These are phyloP conservation scores for Sipha flava DNA, from an alignment of 1,140 invertebrate species.

Conservation along the genomic window DNA sequence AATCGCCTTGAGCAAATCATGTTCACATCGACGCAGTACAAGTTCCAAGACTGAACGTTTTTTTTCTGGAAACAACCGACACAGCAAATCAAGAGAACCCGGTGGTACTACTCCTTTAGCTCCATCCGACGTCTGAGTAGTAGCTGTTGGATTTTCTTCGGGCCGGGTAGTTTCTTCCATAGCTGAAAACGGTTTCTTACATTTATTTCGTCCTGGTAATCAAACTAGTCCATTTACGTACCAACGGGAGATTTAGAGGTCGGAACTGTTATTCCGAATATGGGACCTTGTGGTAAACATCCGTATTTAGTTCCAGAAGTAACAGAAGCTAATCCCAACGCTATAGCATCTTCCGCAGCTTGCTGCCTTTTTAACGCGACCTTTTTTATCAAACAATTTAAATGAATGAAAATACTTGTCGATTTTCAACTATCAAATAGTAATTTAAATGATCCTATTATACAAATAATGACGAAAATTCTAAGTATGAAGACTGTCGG, in stretches of 20 bases:
- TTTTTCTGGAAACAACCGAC: slow-evolving; percentile 79
- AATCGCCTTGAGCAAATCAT: slow-evolving; percentile 72
- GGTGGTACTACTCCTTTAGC: background rate
- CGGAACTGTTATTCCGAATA: slow-evolving; percentile 62
- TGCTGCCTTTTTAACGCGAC: slow-evolving; percentile 95
- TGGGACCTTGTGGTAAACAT: slow-evolving; percentile 79
- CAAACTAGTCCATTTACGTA: background rate
- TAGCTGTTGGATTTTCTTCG: background rate
- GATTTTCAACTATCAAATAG: no score
- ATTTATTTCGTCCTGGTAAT: background rate
- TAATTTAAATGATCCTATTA: no score
- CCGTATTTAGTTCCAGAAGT: slow-evolving; percentile 73
- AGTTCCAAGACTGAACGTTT: slow-evolving; percentile 75
- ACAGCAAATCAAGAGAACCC: slow-evolving; percentile 68
- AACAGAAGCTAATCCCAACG: slow-evolving; percentile 80
- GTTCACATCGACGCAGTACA: slow-evolving; percentile 73
- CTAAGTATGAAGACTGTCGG: no score
- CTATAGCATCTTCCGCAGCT: slow-evolving; percentile 93
- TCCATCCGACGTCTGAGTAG: background rate
- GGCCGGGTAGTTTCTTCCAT: background rate
- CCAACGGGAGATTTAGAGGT: slow-evolving; percentile 4
- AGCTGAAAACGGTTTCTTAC: background rate
- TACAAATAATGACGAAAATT: no score
- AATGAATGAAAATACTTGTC: no score
- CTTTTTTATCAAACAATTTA: slow-evolving; percentile 45